Conservation (phyloP, 1,140 invertebrate genomes). For the Diorhabda carinulata region DNA sequence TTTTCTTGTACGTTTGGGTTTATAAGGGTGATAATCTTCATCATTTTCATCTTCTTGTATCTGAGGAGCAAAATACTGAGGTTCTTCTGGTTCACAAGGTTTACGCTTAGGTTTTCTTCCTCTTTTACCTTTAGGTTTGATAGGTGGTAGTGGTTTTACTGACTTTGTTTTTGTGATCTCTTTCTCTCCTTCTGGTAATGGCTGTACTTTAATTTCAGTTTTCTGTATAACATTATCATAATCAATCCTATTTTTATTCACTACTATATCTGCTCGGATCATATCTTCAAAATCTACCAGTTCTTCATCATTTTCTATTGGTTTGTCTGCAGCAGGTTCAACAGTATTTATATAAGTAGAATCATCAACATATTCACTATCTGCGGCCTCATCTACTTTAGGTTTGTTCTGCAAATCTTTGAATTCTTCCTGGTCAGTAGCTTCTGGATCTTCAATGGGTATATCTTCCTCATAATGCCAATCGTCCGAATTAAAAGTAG, state of each 20-base stretch:
- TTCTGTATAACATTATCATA: conserved; percentile 36
- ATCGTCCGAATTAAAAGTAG: conserved; percentile 27
- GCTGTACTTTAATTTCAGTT: conserved; percentile 30
- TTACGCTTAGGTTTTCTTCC: conserved; percentile 11
- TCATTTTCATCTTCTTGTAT: conserved; percentile 16
- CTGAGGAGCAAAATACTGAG: conserved; percentile 8
- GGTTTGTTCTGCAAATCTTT: conserved; percentile 19
- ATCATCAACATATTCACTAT: conserved; percentile 11
- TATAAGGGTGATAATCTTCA: conserved; percentile 15
- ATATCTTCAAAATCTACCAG: conserved; percentile 39
- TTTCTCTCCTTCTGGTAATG: background rate
- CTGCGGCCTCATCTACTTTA: conserved; percentile 12
- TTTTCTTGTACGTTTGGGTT: conserved; percentile 19
- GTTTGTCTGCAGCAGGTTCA: conserved; percentile 21
- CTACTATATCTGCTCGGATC: conserved; percentile 37
- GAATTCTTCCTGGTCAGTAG: conserved; percentile 34
- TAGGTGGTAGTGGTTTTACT: too few relatives aligned
- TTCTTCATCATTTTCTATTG: conserved; percentile 21
- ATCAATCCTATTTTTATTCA: conserved; percentile 35
- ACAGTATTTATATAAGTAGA: conserved; percentile 9
- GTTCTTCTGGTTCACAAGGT: conserved; percentile 9
- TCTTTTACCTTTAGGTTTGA: conserved; percentile 6
- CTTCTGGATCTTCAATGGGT: conserved; percentile 22
- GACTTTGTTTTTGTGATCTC: background rate
- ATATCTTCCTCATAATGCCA: conserved; percentile 34